Conservation (phyloP, 2,797 vertebrate genomes). For the Microhierax caerulescens region DNA sequence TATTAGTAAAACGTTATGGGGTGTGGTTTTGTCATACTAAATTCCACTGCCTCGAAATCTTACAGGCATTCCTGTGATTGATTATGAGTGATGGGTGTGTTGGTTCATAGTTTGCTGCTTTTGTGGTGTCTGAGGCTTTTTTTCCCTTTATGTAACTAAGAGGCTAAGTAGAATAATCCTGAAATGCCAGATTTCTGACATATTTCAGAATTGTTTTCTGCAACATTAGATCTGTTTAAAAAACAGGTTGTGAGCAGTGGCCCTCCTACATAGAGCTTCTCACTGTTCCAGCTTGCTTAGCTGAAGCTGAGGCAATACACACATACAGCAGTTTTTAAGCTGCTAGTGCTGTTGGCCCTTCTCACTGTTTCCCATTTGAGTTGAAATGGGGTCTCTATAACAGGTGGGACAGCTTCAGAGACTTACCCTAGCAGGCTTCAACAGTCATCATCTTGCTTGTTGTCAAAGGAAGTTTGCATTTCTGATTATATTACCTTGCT, state of each 20-base stretch:
- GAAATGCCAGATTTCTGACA: not conserved
- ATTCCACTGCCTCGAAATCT: not conserved
- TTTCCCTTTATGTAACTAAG: not conserved
- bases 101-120: not conserved
- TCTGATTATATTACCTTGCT: not conserved
- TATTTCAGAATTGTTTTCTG: not conserved
- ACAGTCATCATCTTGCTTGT: not conserved
- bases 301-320: not conserved
- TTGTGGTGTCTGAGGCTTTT: not conserved
- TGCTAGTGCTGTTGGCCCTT: not conserved
- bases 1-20: rapidly evolving
- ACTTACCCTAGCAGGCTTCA: not conserved
- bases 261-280: not conserved
- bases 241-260: not conserved
- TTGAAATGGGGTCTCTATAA: not conserved
- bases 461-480: not conserved
- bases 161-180: not conserved
- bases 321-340: not conserved
- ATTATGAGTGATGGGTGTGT: not conserved
- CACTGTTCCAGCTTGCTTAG: not conserved
- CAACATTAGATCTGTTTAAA: not conserved
- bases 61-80: not conserved
- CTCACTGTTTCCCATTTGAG: not conserved
- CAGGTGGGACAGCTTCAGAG: not conserved
- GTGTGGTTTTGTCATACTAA: not conserved